A percentile compares a stretch with the other conserved stretches of the same genome.
phyloP scores from a whole-genome alignment of 2,888 invertebrate genomes.

The Zaprionus bogoriensis region DNA sequence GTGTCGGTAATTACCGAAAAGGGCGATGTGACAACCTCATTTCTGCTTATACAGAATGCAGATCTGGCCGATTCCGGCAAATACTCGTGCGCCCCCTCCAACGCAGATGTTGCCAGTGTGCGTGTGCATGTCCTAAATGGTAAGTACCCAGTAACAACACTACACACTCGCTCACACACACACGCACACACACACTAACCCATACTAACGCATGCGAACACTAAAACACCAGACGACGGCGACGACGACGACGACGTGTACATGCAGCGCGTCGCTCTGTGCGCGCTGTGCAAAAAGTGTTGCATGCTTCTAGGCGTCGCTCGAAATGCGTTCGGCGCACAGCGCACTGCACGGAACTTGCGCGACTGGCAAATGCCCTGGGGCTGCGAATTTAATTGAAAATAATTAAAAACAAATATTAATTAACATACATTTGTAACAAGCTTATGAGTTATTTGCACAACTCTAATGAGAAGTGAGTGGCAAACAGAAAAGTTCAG shows the following conservation, averaged over 20 bases:
- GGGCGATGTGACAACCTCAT: conserved; percentile 90
- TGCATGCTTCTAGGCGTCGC: conserved; percentile 38
- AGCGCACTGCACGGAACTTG: not conserved
- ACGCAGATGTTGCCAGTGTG: conserved; percentile 90
- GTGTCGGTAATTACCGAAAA: conserved; percentile 92
- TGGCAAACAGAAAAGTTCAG: not conserved
- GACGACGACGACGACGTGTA: too few relatives aligned
- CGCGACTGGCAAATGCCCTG: not conserved
- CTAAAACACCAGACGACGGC: conserved; percentile 4
- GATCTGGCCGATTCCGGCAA: conserved; percentile 90
- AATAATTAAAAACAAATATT: not conserved
- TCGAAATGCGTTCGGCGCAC: not conserved
- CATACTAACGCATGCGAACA: conserved; percentile 12
- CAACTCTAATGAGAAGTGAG: not conserved
- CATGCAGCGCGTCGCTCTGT: not conserved
- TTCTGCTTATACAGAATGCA: conserved; percentile 90
- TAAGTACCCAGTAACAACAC: conserved; percentile 82
- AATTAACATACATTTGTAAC: not conserved
- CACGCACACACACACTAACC: conserved; percentile 20
- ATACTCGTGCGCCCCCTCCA: conserved; percentile 91
- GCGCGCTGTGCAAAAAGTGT: conserved; percentile 42
- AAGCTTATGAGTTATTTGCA: not conserved
- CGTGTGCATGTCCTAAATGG: conserved; percentile 92
- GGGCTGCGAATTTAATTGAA: not conserved
- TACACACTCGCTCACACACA: conserved; percentile 13